phyloP scores from a whole-genome alignment of 37 sponge, comb jelly and placozoan genomes.

The Cladorhizidae sp. region DNA sequence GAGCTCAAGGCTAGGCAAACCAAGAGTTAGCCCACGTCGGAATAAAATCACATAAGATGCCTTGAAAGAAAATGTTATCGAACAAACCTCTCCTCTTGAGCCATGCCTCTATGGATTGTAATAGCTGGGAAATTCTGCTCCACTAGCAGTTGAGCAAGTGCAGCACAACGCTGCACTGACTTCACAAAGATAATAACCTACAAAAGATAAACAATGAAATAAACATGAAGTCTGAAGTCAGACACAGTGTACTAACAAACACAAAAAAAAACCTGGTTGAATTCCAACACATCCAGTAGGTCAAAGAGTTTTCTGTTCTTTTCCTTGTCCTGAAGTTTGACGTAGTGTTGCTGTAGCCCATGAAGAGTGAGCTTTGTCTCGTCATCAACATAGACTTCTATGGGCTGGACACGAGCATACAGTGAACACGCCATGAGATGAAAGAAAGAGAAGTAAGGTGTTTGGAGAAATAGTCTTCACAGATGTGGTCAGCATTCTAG shows the following conservation, averaged over 20 bases:
- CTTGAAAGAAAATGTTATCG: not conserved
- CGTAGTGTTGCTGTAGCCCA: constrained; percentile 97
- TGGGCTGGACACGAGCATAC: constrained; percentile 59
- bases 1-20: constrained; percentile 49
- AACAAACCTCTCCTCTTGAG: constrained; percentile 91
- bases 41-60: not conserved
- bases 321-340: constrained; percentile 95
- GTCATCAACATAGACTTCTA: constrained; percentile 98
- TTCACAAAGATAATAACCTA: constrained; percentile 98
- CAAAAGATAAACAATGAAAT: not conserved
- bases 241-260: constrained; percentile 17
- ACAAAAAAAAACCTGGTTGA: too few relatives aligned
- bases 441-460: not conserved
- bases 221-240: not conserved
- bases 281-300: constrained; percentile 92
- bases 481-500: too few relatives aligned
- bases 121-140: constrained; percentile 97
- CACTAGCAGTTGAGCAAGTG: constrained; percentile 85
- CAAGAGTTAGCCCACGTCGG: constrained; percentile 25
- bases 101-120: constrained; percentile 89
- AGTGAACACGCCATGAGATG: not conserved
- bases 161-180: constrained; percentile 92
- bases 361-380: constrained; percentile 98
- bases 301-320: constrained; percentile 99
- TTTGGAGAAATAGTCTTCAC: not conserved